Evolutionary conservation across 2,113 vertebrate genomes (phyloP).

Genomic region (Vicugna pacos): DNA sequence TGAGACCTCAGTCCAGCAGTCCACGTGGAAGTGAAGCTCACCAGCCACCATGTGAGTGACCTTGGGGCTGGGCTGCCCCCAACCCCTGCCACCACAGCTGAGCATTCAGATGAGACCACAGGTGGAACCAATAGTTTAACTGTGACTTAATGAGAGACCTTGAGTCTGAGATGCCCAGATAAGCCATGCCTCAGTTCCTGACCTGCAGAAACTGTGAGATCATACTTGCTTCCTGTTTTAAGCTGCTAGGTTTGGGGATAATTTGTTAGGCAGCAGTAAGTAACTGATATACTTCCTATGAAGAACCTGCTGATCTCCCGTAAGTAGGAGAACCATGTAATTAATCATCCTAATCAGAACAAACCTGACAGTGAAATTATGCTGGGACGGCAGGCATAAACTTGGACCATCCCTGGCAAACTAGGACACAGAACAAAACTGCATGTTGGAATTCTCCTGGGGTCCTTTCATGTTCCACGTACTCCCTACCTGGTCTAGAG

Average conservation of each 20-base stretch:
- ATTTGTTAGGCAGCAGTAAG: background rate
- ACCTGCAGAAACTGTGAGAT: background rate
- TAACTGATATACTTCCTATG: background rate
- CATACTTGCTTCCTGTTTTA: background rate
- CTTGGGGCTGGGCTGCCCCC: background rate
- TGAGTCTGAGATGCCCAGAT: background rate
- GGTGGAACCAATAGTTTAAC: background rate
- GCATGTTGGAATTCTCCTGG: background rate
- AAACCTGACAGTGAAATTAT: background rate
- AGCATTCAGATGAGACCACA: background rate
- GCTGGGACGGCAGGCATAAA: background rate
- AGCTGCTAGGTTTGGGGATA: background rate
- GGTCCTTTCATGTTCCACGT: background rate
- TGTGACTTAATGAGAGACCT: background rate
- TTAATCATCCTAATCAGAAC: background rate
- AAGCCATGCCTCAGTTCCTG: background rate
- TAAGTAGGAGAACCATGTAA: background rate
- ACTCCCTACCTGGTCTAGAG: background rate
- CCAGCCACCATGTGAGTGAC: background rate
- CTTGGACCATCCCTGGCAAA: background rate
- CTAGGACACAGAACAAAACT: background rate
- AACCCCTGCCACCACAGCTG: background rate
- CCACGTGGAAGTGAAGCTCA: background rate
- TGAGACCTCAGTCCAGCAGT: background rate
- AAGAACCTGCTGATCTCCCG: background rate